A percentile compares a stretch with the other conserved stretches of the same genome.
Conservation (phyloP, 1,140 invertebrate genomes). For the Lepidurus arcticus region DNA sequence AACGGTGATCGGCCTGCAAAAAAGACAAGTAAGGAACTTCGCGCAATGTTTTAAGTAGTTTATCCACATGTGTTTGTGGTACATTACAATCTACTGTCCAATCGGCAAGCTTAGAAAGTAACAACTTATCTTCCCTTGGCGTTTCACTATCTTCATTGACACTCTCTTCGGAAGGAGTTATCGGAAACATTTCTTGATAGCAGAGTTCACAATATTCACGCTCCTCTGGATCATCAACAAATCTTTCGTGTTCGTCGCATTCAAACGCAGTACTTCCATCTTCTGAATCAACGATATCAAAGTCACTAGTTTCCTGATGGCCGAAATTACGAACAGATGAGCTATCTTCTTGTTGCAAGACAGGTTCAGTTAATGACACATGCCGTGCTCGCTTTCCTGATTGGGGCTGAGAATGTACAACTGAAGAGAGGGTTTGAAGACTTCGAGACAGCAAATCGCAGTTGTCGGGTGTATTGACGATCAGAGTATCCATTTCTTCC, state of each 20-base stretch:
- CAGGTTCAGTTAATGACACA: background rate
- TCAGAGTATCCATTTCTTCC: background rate
- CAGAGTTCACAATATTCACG: background rate
- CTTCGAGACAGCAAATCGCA: background rate
- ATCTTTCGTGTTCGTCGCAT: background rate
- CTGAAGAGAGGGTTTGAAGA: background rate
- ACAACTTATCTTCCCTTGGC: conserved; percentile 5
- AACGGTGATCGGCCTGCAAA: background rate
- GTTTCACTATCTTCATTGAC: background rate
- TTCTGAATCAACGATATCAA: background rate
- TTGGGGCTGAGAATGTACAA: background rate
- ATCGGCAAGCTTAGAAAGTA: background rate
- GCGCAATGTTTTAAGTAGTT: background rate
- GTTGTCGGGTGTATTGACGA: background rate
- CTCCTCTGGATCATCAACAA: background rate
- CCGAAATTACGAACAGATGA: background rate
- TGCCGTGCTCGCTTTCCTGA: background rate
- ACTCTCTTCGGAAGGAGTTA: background rate
- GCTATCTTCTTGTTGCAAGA: background rate
- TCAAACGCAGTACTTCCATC: background rate
- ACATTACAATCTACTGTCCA: background rate
- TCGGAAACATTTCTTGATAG: background rate
- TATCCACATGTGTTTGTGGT: background rate
- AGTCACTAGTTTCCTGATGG: background rate
- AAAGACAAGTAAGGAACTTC: background rate